Evolutionary conservation across 2,888 invertebrate species (phyloP).

Genomic region (Sphaerophoria rueppellii): DNA sequence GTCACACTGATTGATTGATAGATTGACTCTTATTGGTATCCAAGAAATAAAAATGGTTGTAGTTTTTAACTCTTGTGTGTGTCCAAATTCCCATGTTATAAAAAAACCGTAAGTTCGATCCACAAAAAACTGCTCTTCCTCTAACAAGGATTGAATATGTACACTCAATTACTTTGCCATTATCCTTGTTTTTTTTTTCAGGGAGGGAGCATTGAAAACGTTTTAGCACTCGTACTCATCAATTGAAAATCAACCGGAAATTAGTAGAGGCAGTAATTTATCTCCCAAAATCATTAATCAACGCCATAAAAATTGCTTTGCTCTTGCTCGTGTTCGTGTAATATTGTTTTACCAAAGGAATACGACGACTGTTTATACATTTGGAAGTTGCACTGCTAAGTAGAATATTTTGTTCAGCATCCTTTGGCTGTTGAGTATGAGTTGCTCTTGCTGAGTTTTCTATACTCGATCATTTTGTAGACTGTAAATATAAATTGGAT

Average conservation of each 20-base stretch:
- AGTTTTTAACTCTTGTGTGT: too few species aligned
- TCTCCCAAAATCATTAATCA: constrained; percentile 73
- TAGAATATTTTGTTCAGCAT: constrained; percentile 36
- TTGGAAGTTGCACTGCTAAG: neutral
- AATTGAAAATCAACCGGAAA: constrained; percentile 73
- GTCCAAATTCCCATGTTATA: too few species aligned
- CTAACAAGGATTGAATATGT: too few species aligned
- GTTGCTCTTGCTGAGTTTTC: neutral
- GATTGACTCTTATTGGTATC: constrained; percentile 19
- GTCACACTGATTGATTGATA: constrained; percentile 43
- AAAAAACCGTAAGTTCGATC: too few species aligned
- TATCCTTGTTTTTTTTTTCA: constrained; percentile 6
- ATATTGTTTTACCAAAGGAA: constrained; percentile 46
- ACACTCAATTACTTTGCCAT: neutral
- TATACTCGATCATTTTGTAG: constrained; percentile 14
- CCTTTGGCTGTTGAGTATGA: constrained; percentile 24
- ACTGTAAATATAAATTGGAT: constrained; percentile 55
- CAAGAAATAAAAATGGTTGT: neutral
- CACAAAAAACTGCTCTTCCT: too few species aligned
- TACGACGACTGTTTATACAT: neutral
- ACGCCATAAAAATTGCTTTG: constrained; percentile 73
- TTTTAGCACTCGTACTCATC: constrained; percentile 52
- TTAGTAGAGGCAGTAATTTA: constrained; percentile 73
- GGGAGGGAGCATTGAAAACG: constrained; percentile 38
- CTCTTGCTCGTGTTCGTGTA: constrained; percentile 31